Percentiles rank a stretch among this genome's conserved stretches.
Conservation (phyloP, 2,888 invertebrate species). For the Labia minor region DNA sequence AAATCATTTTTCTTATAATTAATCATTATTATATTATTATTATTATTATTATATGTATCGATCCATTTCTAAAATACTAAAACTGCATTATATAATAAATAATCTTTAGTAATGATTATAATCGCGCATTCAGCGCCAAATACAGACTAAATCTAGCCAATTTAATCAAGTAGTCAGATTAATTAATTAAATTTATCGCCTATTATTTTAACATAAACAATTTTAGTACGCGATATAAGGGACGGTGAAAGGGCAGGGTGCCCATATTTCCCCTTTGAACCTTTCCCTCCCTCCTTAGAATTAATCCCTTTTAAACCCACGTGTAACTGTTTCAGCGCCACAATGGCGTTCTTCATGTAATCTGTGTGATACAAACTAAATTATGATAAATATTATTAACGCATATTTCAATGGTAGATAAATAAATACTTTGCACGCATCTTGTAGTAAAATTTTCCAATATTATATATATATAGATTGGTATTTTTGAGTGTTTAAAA, state of each 20-base stretch:
- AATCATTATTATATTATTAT: not conserved
- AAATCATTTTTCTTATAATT: not conserved
- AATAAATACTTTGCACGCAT: conserved; percentile 28
- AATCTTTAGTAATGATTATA: not conserved
- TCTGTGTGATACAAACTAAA: conserved; percentile 27
- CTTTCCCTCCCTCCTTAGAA: not conserved
- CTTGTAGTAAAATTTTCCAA: conserved; percentile 20
- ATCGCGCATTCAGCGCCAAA: not conserved
- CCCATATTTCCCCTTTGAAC: not conserved
- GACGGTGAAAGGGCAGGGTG: not conserved
- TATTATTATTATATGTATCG: conserved; percentile 1
- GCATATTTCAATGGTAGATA: conserved; percentile 16
- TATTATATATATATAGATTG: conserved; percentile 28
- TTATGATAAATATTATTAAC: conserved; percentile 22
- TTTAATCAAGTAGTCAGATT: conserved; percentile 7
- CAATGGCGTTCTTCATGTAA: conserved; percentile 25
- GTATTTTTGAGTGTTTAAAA: conserved; percentile 29
- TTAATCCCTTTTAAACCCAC: not conserved
- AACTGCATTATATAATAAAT: not conserved
- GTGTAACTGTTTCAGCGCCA: conserved; percentile 13
- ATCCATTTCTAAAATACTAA: not conserved
- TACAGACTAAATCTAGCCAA: conserved; percentile 13
- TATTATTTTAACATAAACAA: conserved; percentile 7
- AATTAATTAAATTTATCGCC: not conserved
- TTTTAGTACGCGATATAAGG: not conserved